phyloP scores from a whole-genome alignment of 2,113 vertebrate genomes.

The Eonycteris spelaea region DNA sequence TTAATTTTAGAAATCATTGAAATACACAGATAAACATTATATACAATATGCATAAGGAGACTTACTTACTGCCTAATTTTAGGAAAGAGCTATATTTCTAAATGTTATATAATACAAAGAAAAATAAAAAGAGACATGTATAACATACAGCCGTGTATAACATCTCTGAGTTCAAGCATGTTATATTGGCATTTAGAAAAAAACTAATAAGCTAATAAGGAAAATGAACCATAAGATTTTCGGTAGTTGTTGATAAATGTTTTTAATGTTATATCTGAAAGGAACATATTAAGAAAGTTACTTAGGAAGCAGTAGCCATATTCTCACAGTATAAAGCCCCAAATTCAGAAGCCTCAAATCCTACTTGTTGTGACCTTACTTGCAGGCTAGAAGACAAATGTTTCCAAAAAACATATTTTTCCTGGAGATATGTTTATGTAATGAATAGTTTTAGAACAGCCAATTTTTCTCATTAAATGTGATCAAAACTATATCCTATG shows the following conservation, averaged over 20 bases:
- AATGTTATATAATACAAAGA: not conserved
- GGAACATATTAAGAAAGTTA: not conserved
- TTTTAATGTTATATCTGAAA: not conserved
- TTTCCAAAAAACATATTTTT: not conserved
- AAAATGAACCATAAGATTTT: not conserved
- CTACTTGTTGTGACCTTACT: not conserved
- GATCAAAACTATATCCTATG: not conserved
- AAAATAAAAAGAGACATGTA: not conserved
- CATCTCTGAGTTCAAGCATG: not conserved
- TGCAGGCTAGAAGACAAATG: not conserved
- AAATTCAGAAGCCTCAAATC: not conserved
- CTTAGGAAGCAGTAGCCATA: not conserved
- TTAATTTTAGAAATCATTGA: constrained; percentile 9
- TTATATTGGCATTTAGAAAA: not conserved
- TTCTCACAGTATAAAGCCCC: not conserved
- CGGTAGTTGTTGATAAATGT: not conserved
- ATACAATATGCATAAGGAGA: not conserved
- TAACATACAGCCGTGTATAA: not conserved
- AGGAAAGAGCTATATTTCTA: not conserved
- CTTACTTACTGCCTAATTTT: not conserved
- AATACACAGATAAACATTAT: not conserved
- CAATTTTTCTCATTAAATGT: not conserved
- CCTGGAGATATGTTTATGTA: not conserved
- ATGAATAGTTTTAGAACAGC: not conserved
- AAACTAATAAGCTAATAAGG: not conserved